Conservation (phyloP, 2,113 vertebrate species). For the Ophthalmotilapia sp. region DNA sequence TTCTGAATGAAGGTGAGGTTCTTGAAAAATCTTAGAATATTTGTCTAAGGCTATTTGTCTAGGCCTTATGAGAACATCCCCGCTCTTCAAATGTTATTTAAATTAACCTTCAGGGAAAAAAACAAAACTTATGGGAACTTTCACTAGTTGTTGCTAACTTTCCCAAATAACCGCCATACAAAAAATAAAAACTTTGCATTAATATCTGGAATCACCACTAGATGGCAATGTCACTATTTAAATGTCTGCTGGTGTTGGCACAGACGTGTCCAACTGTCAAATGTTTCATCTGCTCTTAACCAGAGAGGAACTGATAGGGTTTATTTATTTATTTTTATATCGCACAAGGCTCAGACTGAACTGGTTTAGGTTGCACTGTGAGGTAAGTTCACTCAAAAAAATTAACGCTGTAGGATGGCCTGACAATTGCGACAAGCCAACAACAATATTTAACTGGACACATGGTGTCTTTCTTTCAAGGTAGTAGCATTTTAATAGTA, state of each 20-base stretch:
- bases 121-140: neutral
- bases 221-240: constrained; percentile 7
- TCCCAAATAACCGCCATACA: neutral
- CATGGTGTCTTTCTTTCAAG: neutral
- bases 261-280: neutral
- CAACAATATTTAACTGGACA: neutral
- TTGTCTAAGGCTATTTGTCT: neutral
- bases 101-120: neutral
- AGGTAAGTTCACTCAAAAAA: neutral
- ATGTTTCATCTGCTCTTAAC: neutral
- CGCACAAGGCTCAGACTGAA: neutral
- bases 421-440: neutral
- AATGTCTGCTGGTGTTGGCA: neutral
- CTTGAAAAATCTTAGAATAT: neutral
- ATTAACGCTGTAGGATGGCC: neutral
- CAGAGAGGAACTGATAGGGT: neutral
- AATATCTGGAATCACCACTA: constrained; percentile 6
- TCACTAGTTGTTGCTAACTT: neutral
- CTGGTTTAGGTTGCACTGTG: neutral
- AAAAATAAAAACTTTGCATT: neutral
- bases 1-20: neutral
- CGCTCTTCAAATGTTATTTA: neutral
- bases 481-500: neutral
- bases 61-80: neutral
- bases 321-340: neutral